These are phyloP conservation scores for Natator depressus DNA, from an alignment of 2,113 vertebrate genomes.

Conservation along the genomic window DNA sequence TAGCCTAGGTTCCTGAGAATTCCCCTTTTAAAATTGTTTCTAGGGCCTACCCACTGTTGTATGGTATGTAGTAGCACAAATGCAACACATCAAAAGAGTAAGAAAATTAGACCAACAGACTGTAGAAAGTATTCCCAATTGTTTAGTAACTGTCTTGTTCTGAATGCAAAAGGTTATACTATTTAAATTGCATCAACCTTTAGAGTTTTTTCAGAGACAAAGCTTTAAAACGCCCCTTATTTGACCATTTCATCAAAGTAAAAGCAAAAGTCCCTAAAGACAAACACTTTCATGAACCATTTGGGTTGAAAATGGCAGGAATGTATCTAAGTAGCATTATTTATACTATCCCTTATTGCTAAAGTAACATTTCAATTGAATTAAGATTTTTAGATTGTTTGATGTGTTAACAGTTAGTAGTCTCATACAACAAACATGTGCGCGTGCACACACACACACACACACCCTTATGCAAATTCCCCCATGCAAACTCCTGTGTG, in stretches of 20 bases:
- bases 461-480: neutral
- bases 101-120: neutral
- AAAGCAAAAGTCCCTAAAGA: neutral
- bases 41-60: neutral
- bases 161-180: neutral
- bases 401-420: neutral
- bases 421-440: neutral
- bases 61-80: neutral
- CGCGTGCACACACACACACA: neutral
- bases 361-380: neutral
- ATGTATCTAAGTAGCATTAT: neutral
- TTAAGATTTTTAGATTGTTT: conserved; percentile 7
- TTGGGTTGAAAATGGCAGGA: neutral
- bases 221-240: neutral
- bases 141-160: neutral
- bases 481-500: neutral
- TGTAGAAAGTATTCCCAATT: neutral
- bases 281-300: neutral
- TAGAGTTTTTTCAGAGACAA: conserved; percentile 3
- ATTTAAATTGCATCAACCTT: conserved; percentile 12
- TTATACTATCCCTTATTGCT: neutral
- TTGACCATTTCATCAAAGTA: neutral
- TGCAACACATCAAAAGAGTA: neutral
- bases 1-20: neutral
- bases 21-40: neutral